A percentile compares a stretch with the other conserved stretches of the same genome.
phyloP scores from a whole-genome alignment of 2,113 vertebrate species.

The Argyrosomus japonicus region DNA sequence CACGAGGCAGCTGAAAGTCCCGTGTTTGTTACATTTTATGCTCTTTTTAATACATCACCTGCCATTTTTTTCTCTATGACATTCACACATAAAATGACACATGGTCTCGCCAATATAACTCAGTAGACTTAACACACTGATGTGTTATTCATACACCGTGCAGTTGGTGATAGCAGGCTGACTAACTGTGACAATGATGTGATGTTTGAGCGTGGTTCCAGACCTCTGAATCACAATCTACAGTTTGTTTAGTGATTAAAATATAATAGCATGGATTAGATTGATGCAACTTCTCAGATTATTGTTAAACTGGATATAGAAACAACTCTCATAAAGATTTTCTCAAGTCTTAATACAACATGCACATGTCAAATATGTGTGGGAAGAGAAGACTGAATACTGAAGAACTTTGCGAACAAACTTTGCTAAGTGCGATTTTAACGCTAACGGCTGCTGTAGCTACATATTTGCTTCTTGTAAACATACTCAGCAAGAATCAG shows the following conservation, averaged over 20 bases:
- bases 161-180: no score
- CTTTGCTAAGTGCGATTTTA: background rate
- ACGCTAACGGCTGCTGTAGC: no score
- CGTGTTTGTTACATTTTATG: no score
- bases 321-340: background rate
- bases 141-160: no score
- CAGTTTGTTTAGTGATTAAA: background rate
- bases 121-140: no score
- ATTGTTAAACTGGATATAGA: background rate
- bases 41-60: no score
- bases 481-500: background rate
- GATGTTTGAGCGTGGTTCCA: background rate
- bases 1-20: no score
- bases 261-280: background rate
- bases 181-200: background rate
- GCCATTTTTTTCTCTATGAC: no score
- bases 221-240: conserved; percentile 3
- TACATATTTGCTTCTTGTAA: background rate
- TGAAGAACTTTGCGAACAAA: background rate
- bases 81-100: no score
- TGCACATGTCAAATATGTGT: background rate
- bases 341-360: background rate
- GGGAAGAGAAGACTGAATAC: background rate
- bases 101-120: no score
- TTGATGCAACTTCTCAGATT: background rate